These are phyloP conservation scores for Apis cerana DNA, from an alignment of 1,140 invertebrate species.

Conservation along the genomic window DNA sequence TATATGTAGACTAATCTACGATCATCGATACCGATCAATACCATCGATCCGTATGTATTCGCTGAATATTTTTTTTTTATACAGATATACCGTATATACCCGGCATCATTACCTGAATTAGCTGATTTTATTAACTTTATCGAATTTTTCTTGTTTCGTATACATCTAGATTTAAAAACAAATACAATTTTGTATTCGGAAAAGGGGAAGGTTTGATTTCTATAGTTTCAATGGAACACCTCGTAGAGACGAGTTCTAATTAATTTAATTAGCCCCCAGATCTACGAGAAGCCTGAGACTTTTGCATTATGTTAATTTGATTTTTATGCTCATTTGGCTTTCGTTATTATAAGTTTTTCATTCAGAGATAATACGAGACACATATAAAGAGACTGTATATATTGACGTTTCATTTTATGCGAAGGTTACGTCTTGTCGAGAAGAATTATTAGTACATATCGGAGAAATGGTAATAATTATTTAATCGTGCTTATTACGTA, in stretches of 20 bases:
- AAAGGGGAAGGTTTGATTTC: constrained; percentile 56
- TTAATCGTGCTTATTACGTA: constrained; percentile 36
- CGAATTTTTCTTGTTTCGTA: constrained; percentile 38
- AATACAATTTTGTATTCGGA: constrained; percentile 60
- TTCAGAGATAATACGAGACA: constrained; percentile 60
- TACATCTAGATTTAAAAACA: constrained; percentile 65
- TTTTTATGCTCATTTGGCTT: constrained; percentile 68
- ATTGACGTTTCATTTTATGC: constrained; percentile 40
- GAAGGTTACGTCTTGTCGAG: constrained; percentile 23
- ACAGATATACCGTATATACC: constrained; percentile 6
- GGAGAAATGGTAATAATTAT: constrained; percentile 39
- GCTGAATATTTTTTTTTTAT: neutral
- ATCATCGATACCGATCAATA: constrained; percentile 42
- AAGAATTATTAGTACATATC: constrained; percentile 28
- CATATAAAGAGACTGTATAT: constrained; percentile 54
- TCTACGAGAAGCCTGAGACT: constrained; percentile 54
- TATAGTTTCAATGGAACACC: constrained; percentile 45
- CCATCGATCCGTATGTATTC: constrained; percentile 28
- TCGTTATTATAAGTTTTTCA: constrained; percentile 59
- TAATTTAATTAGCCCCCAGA: constrained; percentile 19
- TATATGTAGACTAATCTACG: constrained; percentile 61
- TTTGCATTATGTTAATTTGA: constrained; percentile 65
- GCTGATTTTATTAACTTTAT: constrained; percentile 42
- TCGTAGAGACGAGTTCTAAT: constrained; percentile 46
- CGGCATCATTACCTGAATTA: neutral